Evolutionary conservation across 2,113 vertebrate genomes (phyloP), one percentile per base, ranked within the genome.

Genomic region (Chloroceryle aenea): DNA sequence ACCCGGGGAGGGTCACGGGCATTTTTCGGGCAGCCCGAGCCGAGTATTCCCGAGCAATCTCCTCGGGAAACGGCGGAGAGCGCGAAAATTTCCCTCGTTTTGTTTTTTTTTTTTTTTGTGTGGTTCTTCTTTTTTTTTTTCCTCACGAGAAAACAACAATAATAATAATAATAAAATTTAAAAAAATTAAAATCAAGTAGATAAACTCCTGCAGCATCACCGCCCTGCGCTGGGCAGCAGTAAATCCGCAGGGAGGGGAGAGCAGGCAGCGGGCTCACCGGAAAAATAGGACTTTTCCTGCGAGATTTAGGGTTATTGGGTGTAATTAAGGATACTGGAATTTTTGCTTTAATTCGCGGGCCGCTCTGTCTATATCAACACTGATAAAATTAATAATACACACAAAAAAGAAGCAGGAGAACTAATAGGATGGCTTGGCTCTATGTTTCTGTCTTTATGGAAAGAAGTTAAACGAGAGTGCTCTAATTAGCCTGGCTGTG

Each of bases 361-460:
- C 29, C 14, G 3, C 4, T 50, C 14, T 3, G 6, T 40, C 40
- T 34, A 0, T 14, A 26, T 29, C 21, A 14, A 48, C 12, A 8
- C 20, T 45, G 45, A 2, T 6, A 5, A 20, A 25, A 4, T 3
- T 7, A 27, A 52, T 3, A 23, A 23, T n/a, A 56, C 13, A 47
- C 30, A 17, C 0, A 0, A 16, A 22, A 38, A 29, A 64, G 4
- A 61, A 25, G 67, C 32, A 4, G 2, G 6, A 0, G 0, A 67
- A 89, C 67, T 38, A 63, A 81, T 71, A 4, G 7, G 18, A 27
- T 55, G 47, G 17, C 0, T 38, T 20, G 25, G 10, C 21, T 22
- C n/a, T 8, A 15, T n/a, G 22, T 68, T 89, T 67, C 62, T 73
- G 59, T 12, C 36, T 85, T 85, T 48, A 3, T 5, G 14, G 2